Conservation (phyloP, 2,113 vertebrate genomes). For the Fulica atra region DNA sequence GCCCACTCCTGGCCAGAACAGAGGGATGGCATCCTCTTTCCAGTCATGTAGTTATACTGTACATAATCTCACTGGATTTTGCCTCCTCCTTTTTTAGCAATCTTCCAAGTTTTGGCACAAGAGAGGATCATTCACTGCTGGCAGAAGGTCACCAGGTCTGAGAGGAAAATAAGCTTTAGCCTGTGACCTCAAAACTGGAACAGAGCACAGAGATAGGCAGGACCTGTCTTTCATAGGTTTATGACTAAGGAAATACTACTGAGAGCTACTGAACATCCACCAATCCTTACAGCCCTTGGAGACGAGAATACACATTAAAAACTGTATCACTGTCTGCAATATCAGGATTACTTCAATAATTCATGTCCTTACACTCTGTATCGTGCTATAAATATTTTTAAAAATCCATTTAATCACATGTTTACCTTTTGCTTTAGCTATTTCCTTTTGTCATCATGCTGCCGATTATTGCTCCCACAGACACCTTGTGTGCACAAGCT, state of each 20-base stretch:
- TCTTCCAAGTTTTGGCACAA: background rate
- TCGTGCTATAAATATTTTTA: background rate
- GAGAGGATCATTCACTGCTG: background rate
- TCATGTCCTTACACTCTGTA: background rate
- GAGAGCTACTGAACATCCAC: background rate
- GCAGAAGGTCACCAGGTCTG: background rate
- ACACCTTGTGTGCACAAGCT: background rate
- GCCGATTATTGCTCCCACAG: background rate
- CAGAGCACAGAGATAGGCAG: background rate
- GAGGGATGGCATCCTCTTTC: background rate
- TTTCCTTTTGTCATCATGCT: background rate
- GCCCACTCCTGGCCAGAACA: background rate
- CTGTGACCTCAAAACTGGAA: background rate
- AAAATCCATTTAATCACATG: background rate
- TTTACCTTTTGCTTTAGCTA: constrained; percentile 22
- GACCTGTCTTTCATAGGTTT: background rate
- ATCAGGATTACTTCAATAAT: background rate
- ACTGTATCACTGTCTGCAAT: background rate
- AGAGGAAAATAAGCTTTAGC: background rate
- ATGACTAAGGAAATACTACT: background rate
- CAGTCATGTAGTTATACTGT: background rate
- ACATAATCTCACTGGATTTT: background rate
- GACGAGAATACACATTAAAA: background rate
- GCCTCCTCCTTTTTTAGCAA: background rate
- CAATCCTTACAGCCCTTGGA: background rate